Evolutionary conservation across 2,797 vertebrate genomes (phyloP).

Genomic region (Poecilia wingei): DNA sequence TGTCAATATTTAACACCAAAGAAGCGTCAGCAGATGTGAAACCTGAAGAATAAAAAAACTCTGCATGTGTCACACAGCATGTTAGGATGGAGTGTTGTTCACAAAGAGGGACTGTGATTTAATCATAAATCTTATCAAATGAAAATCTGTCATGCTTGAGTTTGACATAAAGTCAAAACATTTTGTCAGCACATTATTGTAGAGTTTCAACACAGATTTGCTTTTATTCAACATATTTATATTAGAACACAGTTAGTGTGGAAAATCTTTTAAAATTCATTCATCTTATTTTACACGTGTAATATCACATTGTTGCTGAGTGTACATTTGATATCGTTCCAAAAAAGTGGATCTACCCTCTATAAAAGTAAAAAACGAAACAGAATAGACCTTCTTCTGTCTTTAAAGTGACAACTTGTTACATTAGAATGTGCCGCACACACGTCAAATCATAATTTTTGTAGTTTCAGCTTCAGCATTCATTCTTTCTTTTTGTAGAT

Average conservation of each 20-base stretch:
- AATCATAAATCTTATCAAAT: not conserved
- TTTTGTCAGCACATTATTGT: not conserved
- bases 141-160: not conserved
- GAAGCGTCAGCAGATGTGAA: not conserved
- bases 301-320: not conserved
- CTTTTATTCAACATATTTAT: not conserved
- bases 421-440: not conserved
- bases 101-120: not conserved
- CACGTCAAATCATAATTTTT: not conserved
- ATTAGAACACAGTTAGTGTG: not conserved
- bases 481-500: not conserved
- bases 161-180: not conserved
- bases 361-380: not conserved
- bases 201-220: not conserved
- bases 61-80: not conserved
- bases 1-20: conserved; percentile 29
- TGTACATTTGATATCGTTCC: not conserved
- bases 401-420: not conserved
- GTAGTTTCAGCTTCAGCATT: not conserved
- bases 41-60: not conserved
- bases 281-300: not conserved
- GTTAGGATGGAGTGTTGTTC: not conserved
- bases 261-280: not conserved
- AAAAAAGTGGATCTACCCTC: not conserved
- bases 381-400: not conserved